Base-by-base conservation (phyloP, 64 coral and sea anemone genomes). In the Exaiptasia diaphana region DNA sequence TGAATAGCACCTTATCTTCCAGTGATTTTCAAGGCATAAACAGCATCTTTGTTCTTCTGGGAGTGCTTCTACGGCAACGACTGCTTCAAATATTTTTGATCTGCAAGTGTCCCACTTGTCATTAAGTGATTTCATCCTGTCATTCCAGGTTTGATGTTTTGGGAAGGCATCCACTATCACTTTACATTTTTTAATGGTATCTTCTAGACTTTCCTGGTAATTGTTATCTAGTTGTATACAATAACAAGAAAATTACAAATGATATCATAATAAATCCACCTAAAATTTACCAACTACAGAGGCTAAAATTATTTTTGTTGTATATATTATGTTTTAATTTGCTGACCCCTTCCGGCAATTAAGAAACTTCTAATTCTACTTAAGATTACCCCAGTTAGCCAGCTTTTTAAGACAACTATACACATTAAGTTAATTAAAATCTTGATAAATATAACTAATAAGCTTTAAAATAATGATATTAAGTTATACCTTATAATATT, bases 21-120 rank as follows among this genome's bases (percentile, higher is more conserved):
- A 45, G 38, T 41, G 12, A 7, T 46, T 82, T 38, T 44, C 36
- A 82, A 54, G 40, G 25, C 80, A 71, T 28, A 64, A 34, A 33
- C 23, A 68, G 44, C 64, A 83, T 23, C 26, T 69, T 31, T 83
- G 61, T 4, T 36, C 3, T 21, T 36, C 27, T 22, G 34, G 29
- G 41, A 3, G 39, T 12, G 24, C 65, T 70, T 82, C 48, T 49
- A 23, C 31, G 39, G 46, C 27, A 26, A 83, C 15, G 50, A 83
- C 45, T 35, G 80, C 64, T 71, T 83, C 80, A 37, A 83, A 70
- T 41, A 83, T 50, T 67, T 54, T 30, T 4, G 53, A 33, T 31
- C 80, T 29, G 4, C 44, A 83, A 36, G 38, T 67, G 31, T 83
- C 80, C 80, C 80, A 83, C 41, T 71, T 71, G 22, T 69, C 65